phyloP scores from a whole-genome alignment of 2,113 vertebrate genomes.

The Rhynchomys soricoides region DNA sequence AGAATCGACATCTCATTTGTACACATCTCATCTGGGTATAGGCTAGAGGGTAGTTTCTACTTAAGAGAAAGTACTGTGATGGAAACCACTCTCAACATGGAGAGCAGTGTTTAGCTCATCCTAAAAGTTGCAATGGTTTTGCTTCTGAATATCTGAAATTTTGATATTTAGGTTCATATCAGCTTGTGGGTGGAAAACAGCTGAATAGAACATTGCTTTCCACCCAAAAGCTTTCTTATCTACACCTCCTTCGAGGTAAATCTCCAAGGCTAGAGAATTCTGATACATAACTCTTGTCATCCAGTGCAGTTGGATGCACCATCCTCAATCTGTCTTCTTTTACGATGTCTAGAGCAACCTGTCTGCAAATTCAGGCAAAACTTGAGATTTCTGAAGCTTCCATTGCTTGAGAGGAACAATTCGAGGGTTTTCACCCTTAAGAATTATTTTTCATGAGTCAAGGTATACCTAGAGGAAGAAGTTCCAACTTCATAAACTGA shows the following conservation, averaged over 20 bases:
- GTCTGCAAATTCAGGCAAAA: background rate
- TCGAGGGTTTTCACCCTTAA: background rate
- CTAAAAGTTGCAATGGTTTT: background rate
- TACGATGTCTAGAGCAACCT: background rate
- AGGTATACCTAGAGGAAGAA: background rate
- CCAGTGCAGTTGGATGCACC: rapidly evolving
- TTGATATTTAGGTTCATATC: background rate
- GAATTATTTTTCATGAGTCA: background rate
- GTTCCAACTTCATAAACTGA: background rate
- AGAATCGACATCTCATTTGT: background rate
- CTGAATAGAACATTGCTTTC: background rate
- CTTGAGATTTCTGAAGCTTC: background rate
- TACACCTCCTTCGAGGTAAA: background rate
- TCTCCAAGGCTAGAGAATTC: background rate
- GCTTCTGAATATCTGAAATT: background rate
- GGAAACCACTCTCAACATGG: background rate
- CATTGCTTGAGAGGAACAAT: background rate
- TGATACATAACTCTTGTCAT: background rate
- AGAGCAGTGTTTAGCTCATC: background rate
- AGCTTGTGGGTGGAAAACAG: background rate
- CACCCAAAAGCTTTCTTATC: background rate
- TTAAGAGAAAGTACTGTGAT: background rate
- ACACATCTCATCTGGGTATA: background rate
- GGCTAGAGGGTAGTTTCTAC: background rate
- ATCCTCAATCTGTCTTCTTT: background rate